These are phyloP conservation scores for Okamejei kenojei DNA, from an alignment of 2,797 vertebrate species.

Conservation along the genomic window DNA sequence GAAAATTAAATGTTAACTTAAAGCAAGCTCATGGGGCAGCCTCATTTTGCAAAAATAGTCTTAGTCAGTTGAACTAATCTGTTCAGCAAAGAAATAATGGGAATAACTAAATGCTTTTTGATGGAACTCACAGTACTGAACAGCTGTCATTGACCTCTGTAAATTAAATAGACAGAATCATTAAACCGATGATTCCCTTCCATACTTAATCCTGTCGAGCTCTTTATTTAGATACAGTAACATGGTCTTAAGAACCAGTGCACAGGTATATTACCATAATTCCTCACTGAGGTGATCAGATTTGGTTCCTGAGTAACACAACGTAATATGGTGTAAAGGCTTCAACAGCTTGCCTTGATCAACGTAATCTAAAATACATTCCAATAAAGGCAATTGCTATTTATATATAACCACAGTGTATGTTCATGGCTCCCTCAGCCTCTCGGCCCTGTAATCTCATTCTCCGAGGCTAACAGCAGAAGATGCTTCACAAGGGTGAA, in stretches of 20 bases:
- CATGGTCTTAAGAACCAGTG: neutral
- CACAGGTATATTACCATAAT: neutral
- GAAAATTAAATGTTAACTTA: neutral
- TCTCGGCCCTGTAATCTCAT: too few species aligned
- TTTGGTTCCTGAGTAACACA: too few species aligned
- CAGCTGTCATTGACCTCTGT: neutral
- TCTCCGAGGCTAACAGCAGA: too few species aligned
- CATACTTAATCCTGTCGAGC: neutral
- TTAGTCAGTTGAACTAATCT: neutral
- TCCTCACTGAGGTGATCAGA: too few species aligned
- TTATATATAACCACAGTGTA: too few species aligned
- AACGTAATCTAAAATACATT: too few species aligned
- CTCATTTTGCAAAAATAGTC: neutral
- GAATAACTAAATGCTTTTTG: neutral
- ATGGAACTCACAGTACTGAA: neutral
- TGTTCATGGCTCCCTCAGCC: too few species aligned
- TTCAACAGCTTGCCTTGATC: too few species aligned
- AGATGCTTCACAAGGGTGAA: too few species aligned
- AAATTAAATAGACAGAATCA: neutral
- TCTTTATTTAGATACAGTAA: neutral
- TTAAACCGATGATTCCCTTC: neutral
- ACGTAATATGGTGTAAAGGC: too few species aligned
- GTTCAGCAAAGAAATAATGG: neutral
- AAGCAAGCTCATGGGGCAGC: neutral
- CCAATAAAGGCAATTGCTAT: too few species aligned